These are phyloP conservation scores for Pseudomyrmex gracilis DNA, from an alignment of 1,140 invertebrate species.

Conservation along the genomic window DNA sequence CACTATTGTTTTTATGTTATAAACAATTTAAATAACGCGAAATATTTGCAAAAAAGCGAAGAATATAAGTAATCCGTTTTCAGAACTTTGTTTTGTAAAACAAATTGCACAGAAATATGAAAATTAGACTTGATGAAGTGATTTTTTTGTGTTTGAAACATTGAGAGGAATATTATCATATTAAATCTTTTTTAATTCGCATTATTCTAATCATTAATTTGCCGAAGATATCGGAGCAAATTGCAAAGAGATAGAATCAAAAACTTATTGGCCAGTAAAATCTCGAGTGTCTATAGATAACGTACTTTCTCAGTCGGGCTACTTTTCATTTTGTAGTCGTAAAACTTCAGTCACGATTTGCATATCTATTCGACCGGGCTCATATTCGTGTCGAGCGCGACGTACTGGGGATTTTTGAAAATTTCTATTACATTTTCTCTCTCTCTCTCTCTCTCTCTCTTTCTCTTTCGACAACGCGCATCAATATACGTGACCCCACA, in stretches of 20 bases:
- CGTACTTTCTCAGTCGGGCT: not conserved
- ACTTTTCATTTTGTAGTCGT: conserved; percentile 17
- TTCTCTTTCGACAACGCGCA: not conserved
- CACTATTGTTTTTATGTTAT: no score
- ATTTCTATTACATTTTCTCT: conserved; percentile 15
- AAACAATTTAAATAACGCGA: no score
- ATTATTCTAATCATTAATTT: not conserved
- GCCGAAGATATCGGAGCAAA: not conserved
- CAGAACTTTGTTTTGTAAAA: no score
- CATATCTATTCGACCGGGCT: conserved; percentile 19
- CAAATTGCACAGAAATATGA: no score
- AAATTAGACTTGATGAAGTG: no score
- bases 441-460: no score
- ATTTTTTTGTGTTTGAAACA: no score
- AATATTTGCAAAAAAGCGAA: no score
- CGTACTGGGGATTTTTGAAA: conserved; percentile 3
- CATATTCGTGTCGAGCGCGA: not conserved
- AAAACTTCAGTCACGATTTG: conserved; percentile 8
- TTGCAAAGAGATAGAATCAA: not conserved
- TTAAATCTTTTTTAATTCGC: no score
- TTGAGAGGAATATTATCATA: no score
- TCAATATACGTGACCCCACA: not conserved
- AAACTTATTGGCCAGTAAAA: no score
- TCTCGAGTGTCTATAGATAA: not conserved
- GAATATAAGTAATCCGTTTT: no score